Evolutionary conservation across 1,140 invertebrate genomes (phyloP).

Genomic region (Medauroidea extradentata): DNA sequence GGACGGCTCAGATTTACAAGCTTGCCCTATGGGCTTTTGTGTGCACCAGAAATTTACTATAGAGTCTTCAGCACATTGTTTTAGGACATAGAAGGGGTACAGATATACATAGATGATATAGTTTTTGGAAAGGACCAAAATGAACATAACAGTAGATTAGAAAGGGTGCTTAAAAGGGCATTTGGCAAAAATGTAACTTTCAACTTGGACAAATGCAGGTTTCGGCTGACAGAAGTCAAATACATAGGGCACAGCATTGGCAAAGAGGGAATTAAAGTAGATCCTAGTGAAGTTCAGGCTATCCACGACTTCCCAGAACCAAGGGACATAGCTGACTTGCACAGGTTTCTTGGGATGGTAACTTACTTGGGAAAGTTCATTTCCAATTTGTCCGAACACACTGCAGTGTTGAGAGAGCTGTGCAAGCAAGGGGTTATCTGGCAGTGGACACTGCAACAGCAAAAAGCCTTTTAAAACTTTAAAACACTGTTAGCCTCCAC

Average conservation of each 20-base stretch:
- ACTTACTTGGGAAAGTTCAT: constrained; percentile 42
- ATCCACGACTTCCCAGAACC: constrained; percentile 32
- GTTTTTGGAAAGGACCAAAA: constrained; percentile 1
- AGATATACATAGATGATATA: background rate
- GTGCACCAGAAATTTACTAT: background rate
- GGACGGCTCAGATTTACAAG: constrained; percentile 30
- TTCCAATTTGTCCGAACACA: constrained; percentile 32
- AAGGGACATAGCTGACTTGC: constrained; percentile 31
- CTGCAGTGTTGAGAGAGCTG: constrained; percentile 39
- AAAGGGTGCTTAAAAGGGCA: too few relatives aligned
- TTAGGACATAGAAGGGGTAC: background rate
- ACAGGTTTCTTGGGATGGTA: constrained; percentile 39
- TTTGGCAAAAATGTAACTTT: constrained; percentile 21
- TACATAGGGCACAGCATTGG: constrained; percentile 41
- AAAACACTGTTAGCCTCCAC: constrained; percentile 23
- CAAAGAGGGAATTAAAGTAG: constrained; percentile 32
- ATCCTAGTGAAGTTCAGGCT: constrained; percentile 36
- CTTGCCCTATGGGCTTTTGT: constrained; percentile 33
- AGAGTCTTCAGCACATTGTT: background rate
- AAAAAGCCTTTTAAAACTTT: constrained; percentile 35
- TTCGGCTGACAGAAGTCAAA: constrained; percentile 26
- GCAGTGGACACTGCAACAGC: constrained; percentile 30
- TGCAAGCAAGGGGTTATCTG: constrained; percentile 34
- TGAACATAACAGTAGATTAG: constrained; percentile 17
- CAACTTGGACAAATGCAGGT: constrained; percentile 30